Conservation (phyloP, 1,140 invertebrate genomes). For the Vanessa tameamea region DNA sequence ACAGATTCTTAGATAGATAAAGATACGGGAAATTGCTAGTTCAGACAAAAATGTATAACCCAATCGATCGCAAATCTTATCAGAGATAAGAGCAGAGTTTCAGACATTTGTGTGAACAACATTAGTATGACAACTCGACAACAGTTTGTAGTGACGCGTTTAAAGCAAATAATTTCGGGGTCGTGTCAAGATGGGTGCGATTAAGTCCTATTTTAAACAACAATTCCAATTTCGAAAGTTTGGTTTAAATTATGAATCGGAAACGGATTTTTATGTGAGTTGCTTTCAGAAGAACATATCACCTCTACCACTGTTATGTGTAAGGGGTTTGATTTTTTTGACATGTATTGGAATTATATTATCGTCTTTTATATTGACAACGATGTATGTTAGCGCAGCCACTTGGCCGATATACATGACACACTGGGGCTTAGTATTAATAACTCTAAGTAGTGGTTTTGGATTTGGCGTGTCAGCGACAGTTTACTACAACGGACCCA, state of each 20-base stretch:
- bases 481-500: conserved; percentile 47
- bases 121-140: conserved; percentile 13
- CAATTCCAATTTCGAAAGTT: conserved; percentile 53
- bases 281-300: conserved; percentile 56
- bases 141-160: not conserved
- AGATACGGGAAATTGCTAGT: not conserved
- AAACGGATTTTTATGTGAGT: conserved; percentile 61
- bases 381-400: not conserved
- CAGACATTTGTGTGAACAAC: conserved; percentile 21
- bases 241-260: conserved; percentile 49
- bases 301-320: conserved; percentile 48
- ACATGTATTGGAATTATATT: conserved; percentile 52
- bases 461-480: conserved; percentile 50
- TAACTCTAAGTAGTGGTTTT: conserved; percentile 52
- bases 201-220: conserved; percentile 59
- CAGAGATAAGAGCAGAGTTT: conserved; percentile 37
- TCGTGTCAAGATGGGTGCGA: conserved; percentile 50
- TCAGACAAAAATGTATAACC: conserved; percentile 1
- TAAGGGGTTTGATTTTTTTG: conserved; percentile 54
- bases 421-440: conserved; percentile 64
- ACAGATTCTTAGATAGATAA: not conserved
- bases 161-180: conserved; percentile 2
- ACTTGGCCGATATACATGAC: conserved; percentile 66
- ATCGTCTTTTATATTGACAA: conserved; percentile 50
- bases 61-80: conserved; percentile 41